Percentiles rank a stretch among this genome's conserved stretches.
Evolutionary conservation across 2,113 vertebrate species (phyloP).

Genomic region (Salvator merianae): DNA sequence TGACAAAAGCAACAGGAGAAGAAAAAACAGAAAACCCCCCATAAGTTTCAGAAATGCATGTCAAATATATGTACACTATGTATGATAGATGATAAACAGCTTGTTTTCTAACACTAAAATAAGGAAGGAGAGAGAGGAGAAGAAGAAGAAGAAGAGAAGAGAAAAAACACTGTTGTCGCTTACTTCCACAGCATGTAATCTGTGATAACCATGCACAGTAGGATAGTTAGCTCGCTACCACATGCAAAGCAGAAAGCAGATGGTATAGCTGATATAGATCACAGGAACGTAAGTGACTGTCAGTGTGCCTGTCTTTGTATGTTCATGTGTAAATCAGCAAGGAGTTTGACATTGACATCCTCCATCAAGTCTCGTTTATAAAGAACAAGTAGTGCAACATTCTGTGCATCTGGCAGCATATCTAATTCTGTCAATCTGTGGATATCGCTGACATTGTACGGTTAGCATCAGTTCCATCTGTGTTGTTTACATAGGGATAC

Average conservation of each 20-base stretch:
- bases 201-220: conserved; percentile 79
- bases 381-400: conserved; percentile 86
- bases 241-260: conserved; percentile 84
- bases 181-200: conserved; percentile 81
- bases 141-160: conserved; percentile 53
- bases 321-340: conserved; percentile 83
- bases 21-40: neutral
- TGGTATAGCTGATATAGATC: conserved; percentile 81
- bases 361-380: conserved; percentile 86
- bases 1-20: conserved; percentile 53
- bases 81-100: conserved; percentile 76
- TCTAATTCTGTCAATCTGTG: conserved; percentile 84
- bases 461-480: conserved; percentile 83
- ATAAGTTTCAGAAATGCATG: conserved; percentile 68
- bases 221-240: conserved; percentile 82
- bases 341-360: conserved; percentile 85
- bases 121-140: neutral
- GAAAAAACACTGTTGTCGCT: conserved; percentile 76
- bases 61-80: conserved; percentile 68
- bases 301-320: conserved; percentile 80
- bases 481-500: conserved; percentile 83
- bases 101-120: conserved; percentile 78
- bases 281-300: conserved; percentile 82
- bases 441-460: conserved; percentile 85
- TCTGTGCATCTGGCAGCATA: conserved; percentile 85